Conservation (phyloP, 2,797 vertebrate genomes). For the Vultur gryphus region DNA sequence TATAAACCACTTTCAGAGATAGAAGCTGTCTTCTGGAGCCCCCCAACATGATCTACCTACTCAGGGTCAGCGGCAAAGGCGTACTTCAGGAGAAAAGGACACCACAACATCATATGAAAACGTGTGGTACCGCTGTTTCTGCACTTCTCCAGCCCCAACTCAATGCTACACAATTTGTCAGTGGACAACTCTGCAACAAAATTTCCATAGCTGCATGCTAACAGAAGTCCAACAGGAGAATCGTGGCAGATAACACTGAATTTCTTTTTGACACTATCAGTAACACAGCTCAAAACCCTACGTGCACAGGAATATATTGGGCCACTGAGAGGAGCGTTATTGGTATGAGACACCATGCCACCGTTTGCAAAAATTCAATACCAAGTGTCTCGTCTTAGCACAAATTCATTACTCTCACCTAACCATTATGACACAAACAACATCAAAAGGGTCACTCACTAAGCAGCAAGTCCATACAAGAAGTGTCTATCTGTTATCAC, state of each 20-base stretch:
- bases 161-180: neutral
- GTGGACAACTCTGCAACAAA: accelerated
- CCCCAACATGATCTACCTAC: neutral
- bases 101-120: neutral
- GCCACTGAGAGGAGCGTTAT: neutral
- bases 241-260: neutral
- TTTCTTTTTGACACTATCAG: neutral
- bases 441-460: neutral
- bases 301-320: accelerated
- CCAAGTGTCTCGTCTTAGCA: neutral
- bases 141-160: neutral
- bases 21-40: neutral
- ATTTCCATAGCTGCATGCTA: neutral
- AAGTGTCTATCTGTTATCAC: slow-evolving; percentile 9
- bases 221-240: neutral
- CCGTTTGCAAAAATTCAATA: neutral
- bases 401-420: slow-evolving; percentile 47
- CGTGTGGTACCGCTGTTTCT: accelerated
- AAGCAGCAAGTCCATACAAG: slow-evolving; percentile 36
- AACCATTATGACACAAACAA: neutral
- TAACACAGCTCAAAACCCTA: neutral
- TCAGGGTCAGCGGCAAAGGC: neutral
- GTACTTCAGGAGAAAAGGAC: neutral
- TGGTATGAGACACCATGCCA: neutral
- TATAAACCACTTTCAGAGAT: neutral